Evolutionary conservation across 1,140 invertebrate genomes (phyloP).

Genomic region (Drosophila funebris): DNA sequence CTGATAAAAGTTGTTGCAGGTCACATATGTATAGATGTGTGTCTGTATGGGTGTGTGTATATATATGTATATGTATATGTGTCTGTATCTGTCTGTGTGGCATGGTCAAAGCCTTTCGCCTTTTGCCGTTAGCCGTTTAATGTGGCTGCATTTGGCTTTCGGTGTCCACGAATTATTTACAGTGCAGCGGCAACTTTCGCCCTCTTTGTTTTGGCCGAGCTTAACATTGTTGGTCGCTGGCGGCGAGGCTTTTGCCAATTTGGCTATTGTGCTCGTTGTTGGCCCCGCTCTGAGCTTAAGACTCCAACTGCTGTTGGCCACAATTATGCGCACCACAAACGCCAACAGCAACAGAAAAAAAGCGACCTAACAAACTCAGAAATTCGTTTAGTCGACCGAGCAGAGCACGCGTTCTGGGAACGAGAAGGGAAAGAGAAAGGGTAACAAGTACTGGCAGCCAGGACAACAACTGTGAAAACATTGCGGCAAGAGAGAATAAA

Average conservation of each 20-base stretch:
- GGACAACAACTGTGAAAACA: neutral
- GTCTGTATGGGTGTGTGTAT: constrained; percentile 18
- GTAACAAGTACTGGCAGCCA: neutral
- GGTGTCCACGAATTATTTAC: constrained; percentile 73
- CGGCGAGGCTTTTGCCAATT: constrained; percentile 55
- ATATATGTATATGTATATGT: neutral
- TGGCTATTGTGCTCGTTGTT: constrained; percentile 61
- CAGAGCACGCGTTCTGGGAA: no score
- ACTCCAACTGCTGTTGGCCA: constrained; percentile 49
- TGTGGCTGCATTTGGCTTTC: constrained; percentile 57
- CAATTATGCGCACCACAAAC: constrained; percentile 74
- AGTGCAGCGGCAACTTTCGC: constrained; percentile 61
- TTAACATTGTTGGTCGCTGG: constrained; percentile 59
- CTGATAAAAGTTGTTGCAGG: constrained; percentile 31
- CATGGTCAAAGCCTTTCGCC: constrained; percentile 31
- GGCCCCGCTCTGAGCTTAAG: constrained; percentile 28
- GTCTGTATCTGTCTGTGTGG: constrained; percentile 27
- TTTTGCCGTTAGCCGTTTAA: constrained; percentile 42
- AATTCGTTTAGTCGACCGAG: constrained; percentile 59
- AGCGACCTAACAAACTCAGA: constrained; percentile 51
- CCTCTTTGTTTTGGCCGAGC: constrained; percentile 64
- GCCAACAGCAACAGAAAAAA: constrained; percentile 47
- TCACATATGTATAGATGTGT: neutral
- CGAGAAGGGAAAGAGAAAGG: neutral
- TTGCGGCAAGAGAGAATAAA: neutral